These are phyloP conservation scores for Castor canadensis DNA, from an alignment of 2,113 vertebrate species.

Conservation along the genomic window DNA sequence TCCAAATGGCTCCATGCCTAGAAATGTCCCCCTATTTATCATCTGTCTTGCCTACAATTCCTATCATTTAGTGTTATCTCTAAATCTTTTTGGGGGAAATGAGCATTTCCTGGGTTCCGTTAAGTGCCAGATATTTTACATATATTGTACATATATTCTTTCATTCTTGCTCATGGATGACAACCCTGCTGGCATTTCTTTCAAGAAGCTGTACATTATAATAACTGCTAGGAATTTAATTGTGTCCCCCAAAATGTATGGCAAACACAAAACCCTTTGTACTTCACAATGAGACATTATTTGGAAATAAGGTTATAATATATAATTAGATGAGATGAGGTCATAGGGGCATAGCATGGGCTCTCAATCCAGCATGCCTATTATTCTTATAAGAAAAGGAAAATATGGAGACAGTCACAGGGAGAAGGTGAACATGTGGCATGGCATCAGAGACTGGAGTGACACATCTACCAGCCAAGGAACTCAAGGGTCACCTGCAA, in stretches of 20 bases:
- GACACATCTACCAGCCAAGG: not conserved
- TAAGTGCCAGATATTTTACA: no score
- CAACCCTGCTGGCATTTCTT: not conserved
- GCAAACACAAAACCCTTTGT: not conserved
- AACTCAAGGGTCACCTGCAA: not conserved
- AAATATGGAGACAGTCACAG: not conserved
- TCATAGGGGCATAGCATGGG: no score
- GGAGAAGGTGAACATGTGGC: not conserved
- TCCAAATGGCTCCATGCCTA: not conserved
- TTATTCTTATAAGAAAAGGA: not conserved
- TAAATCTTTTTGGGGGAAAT: not conserved
- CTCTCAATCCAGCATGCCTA: not conserved
- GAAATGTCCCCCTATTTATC: not conserved
- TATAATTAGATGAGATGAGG: not conserved
- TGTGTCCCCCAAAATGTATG: not conserved
- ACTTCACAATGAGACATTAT: not conserved
- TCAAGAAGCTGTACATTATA: not conserved
- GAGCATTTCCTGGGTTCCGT: not conserved
- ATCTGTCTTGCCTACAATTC: not conserved
- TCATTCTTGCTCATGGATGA: not conserved
- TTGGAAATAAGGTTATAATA: not conserved
- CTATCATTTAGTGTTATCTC: not conserved
- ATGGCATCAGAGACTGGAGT: not conserved
- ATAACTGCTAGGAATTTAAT: not conserved
- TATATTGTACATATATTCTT: not conserved